phyloP scores from a whole-genome alignment of 1,140 invertebrate species.

The Platyscapa corneri region DNA sequence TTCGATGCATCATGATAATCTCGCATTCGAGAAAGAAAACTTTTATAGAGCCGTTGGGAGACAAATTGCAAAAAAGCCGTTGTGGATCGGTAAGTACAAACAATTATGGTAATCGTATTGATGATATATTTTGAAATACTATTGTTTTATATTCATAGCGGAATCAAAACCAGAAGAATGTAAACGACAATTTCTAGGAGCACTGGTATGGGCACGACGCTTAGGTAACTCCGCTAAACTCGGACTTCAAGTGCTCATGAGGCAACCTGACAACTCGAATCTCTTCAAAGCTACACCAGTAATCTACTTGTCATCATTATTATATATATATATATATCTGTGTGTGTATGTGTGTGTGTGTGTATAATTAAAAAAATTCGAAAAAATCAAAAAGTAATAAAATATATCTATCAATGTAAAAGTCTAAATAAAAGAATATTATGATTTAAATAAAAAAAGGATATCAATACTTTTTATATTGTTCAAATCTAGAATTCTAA shows the following conservation, averaged over 20 bases:
- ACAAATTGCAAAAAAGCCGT: conserved; percentile 60
- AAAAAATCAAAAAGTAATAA: too few relatives aligned
- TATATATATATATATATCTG: not conserved
- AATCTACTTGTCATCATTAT: conserved; percentile 42
- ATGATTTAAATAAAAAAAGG: too few relatives aligned
- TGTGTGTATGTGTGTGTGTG: too few relatives aligned
- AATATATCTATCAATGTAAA: too few relatives aligned
- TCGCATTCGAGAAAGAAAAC: conserved; percentile 61
- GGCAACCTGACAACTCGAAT: conserved; percentile 63
- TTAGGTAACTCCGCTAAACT: conserved; percentile 71
- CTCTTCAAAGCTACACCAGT: conserved; percentile 70
- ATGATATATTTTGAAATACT: not conserved
- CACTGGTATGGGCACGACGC: conserved; percentile 68
- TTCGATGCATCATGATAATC: conserved; percentile 60
- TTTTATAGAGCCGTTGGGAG: conserved; percentile 61
- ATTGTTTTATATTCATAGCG: conserved; percentile 57
- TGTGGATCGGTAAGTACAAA: conserved; percentile 67
- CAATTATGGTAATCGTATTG: not conserved
- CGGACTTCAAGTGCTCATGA: conserved; percentile 72
- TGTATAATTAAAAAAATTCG: too few relatives aligned
- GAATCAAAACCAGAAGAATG: conserved; percentile 66
- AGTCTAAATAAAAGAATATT: too few relatives aligned
- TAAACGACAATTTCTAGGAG: conserved; percentile 68
- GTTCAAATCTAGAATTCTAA: not conserved
- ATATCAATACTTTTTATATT: too few relatives aligned